Percentiles rank a stretch among this genome's conserved stretches.
Evolutionary conservation across 1,140 invertebrate species (phyloP).

Genomic region (Psix sp.): DNA sequence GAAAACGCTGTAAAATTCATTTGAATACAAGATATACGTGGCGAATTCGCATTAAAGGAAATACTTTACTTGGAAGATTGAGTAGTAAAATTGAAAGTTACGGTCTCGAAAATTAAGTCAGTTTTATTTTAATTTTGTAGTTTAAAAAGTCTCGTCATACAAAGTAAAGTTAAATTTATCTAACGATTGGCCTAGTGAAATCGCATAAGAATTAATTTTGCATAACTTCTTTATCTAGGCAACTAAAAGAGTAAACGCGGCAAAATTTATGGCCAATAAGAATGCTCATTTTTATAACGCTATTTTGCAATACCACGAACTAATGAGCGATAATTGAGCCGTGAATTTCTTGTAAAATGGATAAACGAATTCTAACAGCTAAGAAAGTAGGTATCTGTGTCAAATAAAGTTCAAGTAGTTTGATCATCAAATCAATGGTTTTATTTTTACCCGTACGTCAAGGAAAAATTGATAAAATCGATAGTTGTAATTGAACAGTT

Average conservation of each 20-base stretch:
- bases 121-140: constrained; percentile 22
- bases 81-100: constrained; percentile 36
- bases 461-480: too few species aligned
- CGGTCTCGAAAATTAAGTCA: constrained; percentile 21
- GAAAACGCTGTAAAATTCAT: constrained; percentile 31
- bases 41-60: constrained; percentile 1
- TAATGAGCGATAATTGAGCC: constrained; percentile 43
- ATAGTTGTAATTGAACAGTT: too few species aligned
- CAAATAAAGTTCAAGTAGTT: constrained; percentile 28
- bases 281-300: constrained; percentile 28
- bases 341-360: constrained; percentile 34
- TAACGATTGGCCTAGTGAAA: constrained; percentile 12
- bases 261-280: constrained; percentile 32
- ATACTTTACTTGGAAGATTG: constrained; percentile 1
- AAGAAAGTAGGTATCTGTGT: constrained; percentile 45
- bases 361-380: constrained; percentile 26
- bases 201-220: constrained; percentile 27
- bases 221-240: constrained; percentile 18
- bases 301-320: constrained; percentile 32
- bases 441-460: too few species aligned
- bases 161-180: constrained; percentile 23
- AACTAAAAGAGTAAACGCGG: constrained; percentile 27
- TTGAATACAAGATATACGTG: constrained; percentile 2
- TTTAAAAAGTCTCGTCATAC: constrained; percentile 2
- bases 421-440: constrained; percentile 9